Conservation (phyloP, 2,797 vertebrate species). For the Hemibagrus guttatus region DNA sequence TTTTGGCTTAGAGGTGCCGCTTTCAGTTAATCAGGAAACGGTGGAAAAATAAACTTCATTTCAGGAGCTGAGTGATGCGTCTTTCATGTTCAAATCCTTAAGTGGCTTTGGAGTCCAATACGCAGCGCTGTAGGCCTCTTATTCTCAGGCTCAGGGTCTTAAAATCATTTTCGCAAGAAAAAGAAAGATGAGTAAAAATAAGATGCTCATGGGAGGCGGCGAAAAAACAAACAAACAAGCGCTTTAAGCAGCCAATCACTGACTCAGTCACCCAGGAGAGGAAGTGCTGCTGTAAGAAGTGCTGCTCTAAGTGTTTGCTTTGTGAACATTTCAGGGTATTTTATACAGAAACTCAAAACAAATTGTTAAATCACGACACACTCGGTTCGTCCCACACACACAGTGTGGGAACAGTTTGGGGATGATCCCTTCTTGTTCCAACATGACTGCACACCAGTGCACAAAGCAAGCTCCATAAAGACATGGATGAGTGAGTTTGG, state of each 20-base stretch:
- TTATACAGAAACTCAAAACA: not conserved
- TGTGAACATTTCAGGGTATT: constrained; percentile 39
- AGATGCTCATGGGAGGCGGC: constrained; percentile 38
- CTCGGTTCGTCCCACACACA: not conserved
- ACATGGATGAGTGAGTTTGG: too few relatives aligned
- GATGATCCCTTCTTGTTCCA: too few relatives aligned
- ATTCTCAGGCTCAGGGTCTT: constrained; percentile 40
- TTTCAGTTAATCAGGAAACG: constrained; percentile 39
- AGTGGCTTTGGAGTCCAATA: constrained; percentile 50
- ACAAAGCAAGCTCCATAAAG: too few relatives aligned
- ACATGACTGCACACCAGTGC: too few relatives aligned
- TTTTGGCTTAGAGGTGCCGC: constrained; percentile 38
- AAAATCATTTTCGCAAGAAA: constrained; percentile 35
- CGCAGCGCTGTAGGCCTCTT: constrained; percentile 37
- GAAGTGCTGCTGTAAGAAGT: constrained; percentile 43
- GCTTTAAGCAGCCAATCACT: constrained; percentile 50
- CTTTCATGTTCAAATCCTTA: constrained; percentile 53
- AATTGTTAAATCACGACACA: not conserved
- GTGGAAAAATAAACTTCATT: constrained; percentile 51
- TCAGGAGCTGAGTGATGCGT: constrained; percentile 38
- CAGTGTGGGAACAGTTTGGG: too few relatives aligned
- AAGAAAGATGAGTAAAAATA: constrained; percentile 50
- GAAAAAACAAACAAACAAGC: constrained; percentile 50
- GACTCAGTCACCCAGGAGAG: constrained; percentile 53
- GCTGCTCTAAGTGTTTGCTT: constrained; percentile 48